phyloP scores from a whole-genome alignment of 2,888 invertebrate genomes.

The Arctia plantaginis region DNA sequence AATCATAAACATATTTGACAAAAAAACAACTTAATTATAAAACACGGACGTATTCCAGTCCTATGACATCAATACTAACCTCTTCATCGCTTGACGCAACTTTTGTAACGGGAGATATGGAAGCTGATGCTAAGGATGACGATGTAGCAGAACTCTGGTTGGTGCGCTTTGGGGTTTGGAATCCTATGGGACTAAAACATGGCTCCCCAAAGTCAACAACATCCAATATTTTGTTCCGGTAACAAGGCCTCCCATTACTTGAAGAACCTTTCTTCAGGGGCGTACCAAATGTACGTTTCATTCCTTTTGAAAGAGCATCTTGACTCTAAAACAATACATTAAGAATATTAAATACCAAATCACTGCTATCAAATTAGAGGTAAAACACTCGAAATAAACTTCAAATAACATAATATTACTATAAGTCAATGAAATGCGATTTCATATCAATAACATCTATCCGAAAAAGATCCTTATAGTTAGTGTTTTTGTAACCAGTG shows the following conservation, averaged over 20 bases:
- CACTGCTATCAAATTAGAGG: too few relatives aligned
- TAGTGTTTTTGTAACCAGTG: too few relatives aligned
- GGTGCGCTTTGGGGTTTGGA: conserved; percentile 68
- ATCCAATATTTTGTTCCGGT: conserved; percentile 77
- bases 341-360: background rate
- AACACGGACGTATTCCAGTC: background rate
- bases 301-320: conserved; percentile 70
- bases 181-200: conserved; percentile 78
- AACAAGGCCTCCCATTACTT: conserved; percentile 62
- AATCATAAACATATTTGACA: background rate
- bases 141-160: conserved; percentile 63
- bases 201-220: conserved; percentile 76
- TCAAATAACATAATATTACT: too few relatives aligned
- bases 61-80: conserved; percentile 55
- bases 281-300: conserved; percentile 81
- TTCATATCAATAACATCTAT: too few relatives aligned
- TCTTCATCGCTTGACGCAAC: conserved; percentile 77
- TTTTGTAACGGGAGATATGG: conserved; percentile 77
- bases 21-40: background rate
- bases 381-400: too few relatives aligned
- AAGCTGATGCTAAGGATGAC: conserved; percentile 70
- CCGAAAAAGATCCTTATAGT: too few relatives aligned
- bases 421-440: background rate
- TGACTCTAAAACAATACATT: conserved; percentile 61
- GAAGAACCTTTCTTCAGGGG: conserved; percentile 64